Percentiles rank a stretch among this genome's conserved stretches.
phyloP scores from a whole-genome alignment of 2,888 invertebrate genomes.

The Amphipoea oculea region DNA sequence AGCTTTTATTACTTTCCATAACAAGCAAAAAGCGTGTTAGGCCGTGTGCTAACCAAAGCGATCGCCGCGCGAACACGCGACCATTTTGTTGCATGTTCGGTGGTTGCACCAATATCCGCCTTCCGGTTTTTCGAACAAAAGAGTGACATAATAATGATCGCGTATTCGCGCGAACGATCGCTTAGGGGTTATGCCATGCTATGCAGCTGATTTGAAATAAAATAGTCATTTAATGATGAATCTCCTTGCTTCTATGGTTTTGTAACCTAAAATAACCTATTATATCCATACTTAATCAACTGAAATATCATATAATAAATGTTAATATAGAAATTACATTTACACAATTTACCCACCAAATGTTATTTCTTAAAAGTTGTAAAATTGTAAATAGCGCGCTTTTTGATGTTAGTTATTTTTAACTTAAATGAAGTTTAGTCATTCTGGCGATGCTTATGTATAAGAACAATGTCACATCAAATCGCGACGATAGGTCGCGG shows the following conservation, averaged over 20 bases:
- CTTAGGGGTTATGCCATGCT: no score
- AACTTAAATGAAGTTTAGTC: neutral
- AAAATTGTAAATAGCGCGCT: neutral
- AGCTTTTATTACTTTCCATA: neutral
- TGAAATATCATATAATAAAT: neutral
- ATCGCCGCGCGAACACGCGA: no score
- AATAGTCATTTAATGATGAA: neutral
- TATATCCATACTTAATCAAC: neutral
- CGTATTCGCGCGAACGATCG: no score
- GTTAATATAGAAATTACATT: neutral
- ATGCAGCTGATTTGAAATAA: neutral
- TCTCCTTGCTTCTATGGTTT: neutral
- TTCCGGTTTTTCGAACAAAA: no score
- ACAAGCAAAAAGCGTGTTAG: neutral
- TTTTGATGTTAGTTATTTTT: neutral
- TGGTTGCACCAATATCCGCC: no score
- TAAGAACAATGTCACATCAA: conserved; percentile 12
- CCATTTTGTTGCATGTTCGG: no score
- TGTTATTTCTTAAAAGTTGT: neutral
- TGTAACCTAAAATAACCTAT: neutral
- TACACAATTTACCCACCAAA: neutral
- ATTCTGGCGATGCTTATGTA: neutral
- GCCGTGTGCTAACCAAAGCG: no score
- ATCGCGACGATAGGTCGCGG: no score
- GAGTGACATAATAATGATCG: no score